Evolutionary conservation across 2,888 invertebrate genomes (phyloP).

Genomic region (Formica aserva): DNA sequence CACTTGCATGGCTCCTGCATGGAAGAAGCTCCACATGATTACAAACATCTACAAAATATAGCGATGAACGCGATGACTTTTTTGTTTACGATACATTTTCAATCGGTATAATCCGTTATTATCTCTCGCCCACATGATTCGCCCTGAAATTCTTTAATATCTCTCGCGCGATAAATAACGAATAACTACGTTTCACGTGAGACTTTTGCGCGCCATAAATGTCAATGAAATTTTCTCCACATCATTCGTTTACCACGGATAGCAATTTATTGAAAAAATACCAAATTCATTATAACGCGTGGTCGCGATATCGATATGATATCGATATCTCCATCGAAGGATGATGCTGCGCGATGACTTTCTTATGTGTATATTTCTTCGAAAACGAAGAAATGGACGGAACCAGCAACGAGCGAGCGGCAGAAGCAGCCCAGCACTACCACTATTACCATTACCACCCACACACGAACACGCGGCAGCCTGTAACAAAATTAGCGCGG

Average conservation of each 20-base stretch:
- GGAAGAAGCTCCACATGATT: not conserved
- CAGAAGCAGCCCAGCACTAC: not conserved
- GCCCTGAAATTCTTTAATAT: not conserved
- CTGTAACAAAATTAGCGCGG: slow-evolving; percentile 83
- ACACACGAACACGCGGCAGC: slow-evolving; percentile 52
- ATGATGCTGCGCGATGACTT: slow-evolving; percentile 7
- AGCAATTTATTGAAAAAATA: slow-evolving; percentile 28
- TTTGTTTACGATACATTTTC: not conserved
- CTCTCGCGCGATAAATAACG: not conserved
- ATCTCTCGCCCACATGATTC: too few species aligned
- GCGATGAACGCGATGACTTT: not conserved
- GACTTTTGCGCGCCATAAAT: slow-evolving; percentile 1
- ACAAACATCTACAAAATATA: not conserved
- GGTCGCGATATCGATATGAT: not conserved
- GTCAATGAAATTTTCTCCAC: not conserved
- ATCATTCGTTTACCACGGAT: not conserved
- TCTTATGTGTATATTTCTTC: slow-evolving; percentile 21
- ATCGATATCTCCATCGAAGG: not conserved
- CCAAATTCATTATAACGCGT: not conserved
- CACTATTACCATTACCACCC: slow-evolving; percentile 2
- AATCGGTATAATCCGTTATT: not conserved
- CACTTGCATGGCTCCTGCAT: not conserved
- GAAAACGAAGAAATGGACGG: not conserved
- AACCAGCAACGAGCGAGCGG: slow-evolving; percentile 5
- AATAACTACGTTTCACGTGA: not conserved